phyloP scores from a whole-genome alignment of 2,113 vertebrate genomes.

The Australoheros scitulus region DNA sequence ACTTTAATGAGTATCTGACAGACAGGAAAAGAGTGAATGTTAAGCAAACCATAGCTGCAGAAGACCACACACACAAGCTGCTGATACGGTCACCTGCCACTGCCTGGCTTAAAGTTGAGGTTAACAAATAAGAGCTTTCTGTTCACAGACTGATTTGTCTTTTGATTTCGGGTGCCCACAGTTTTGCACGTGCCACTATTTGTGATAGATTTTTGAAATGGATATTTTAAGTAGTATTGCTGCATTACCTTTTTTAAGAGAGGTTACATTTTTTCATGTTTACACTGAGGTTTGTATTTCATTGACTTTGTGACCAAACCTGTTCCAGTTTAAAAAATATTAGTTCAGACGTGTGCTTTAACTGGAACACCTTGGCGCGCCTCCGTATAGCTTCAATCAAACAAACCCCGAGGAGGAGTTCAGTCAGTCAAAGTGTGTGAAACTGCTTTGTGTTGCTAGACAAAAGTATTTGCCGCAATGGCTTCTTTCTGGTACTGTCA shows the following conservation, averaged over 20 bases:
- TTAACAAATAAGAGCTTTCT: neutral
- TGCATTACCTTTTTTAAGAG: too few species aligned
- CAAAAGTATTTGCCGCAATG: fast-evolving
- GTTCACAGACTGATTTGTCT: neutral
- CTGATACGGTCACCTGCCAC: fast-evolving
- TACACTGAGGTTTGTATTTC: too few species aligned
- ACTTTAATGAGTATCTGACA: constrained; percentile 72
- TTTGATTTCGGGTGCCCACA: too few species aligned
- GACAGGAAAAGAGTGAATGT: constrained; percentile 26
- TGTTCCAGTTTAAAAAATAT: neutral
- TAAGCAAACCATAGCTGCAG: constrained; percentile 27
- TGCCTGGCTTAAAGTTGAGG: neutral
- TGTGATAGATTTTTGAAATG: too few species aligned
- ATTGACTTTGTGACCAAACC: too few species aligned
- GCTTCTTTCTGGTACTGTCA: neutral
- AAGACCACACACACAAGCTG: neutral
- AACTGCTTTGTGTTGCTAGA: neutral
- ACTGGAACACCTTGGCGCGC: neutral
- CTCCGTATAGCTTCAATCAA: neutral
- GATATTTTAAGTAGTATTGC: too few species aligned
- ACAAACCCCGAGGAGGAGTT: neutral
- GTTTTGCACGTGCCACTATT: too few species aligned
- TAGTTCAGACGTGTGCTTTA: fast-evolving
- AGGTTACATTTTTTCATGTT: too few species aligned
- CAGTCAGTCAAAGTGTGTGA: neutral